Evolutionary conservation across 1,140 invertebrate genomes (phyloP), one percentile per base, ranked within the genome.

Genomic region (Brachionus paranguensis): DNA sequence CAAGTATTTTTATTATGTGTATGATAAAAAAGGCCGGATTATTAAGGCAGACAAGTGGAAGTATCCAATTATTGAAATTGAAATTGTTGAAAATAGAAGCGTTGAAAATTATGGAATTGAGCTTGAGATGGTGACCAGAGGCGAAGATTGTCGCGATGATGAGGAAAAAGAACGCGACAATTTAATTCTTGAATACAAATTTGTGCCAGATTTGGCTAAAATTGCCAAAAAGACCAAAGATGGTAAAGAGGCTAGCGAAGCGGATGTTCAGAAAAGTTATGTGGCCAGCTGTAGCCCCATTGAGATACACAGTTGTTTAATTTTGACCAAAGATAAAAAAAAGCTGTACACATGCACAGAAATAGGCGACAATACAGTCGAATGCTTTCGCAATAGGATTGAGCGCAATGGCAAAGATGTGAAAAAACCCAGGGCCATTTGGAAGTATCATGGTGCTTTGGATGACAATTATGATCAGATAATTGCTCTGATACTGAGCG

Each of bases 401-500:
- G 79, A 68, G 7, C 29, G 33, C 10, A 43, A 24, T 68, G 17
- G 5, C 10, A 81, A 68, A 24, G 64, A 37, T 64, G 14, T 5
- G 10, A 47, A 29, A 17, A 47, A 45, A 0, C 0, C 20, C 10
- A 79, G 55, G 14, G 17, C 14, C 20, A 81, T 81, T 7, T 91
- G 91, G 91, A 86, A 85, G 50, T 88, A 89, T 60, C 88, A 89
- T 37, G 84, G 88, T 29, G 88, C 89, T 10, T 87, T 91, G 29
- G 88, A 88, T 6, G 87, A 87, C 29, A 91, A 91, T 86, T 85
- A 85, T 12, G 89, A 90, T 79, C 85, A 89, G 17, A 87, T 96
- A 86, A 91, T 96, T 41, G 94, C 96, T 87, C 88, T 97, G 29
- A 94, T 94, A 86, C 88, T 96, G 45, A 94, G 94, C 68, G 93